Evolutionary conservation across 2,888 invertebrate species (phyloP), one percentile per base, ranked within the genome.

Genomic region (Gortyna flavago): DNA sequence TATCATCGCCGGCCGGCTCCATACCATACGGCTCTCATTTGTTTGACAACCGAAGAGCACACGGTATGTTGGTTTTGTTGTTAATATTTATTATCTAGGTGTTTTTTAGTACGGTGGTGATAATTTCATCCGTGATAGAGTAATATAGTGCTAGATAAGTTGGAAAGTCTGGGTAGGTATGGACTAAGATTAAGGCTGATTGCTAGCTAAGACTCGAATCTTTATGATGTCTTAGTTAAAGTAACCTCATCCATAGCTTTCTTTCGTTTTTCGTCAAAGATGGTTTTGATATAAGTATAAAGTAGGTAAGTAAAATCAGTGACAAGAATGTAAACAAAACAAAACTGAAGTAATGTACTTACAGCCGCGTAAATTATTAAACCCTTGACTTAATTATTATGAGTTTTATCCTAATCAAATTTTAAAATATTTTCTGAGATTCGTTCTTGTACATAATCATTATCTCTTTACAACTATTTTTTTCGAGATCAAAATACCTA

Each of bases 31-130:
- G 25, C 25, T 59, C 38, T 32, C 79, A 85, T 71, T 77, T 68
- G 81, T 74, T 59, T 57, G 41, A 35, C 85, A 67, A 70, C 66
- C 80, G 44, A 41, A 61, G 74, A 67, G 29, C 74, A 32, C 11
- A 44, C 54, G 79, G 79, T 79, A 79, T 74, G 81, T 81, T 66
- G 51, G 16, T 80, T 66, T 41, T 59, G 18, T 80, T 38, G 73
- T n/a, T n/a, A n/a, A n/a, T n/a, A n/a, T 48, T 79, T 64, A 62
- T 7, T 8, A 38, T 38, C 35, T 38, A 5, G 6, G 9, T 64
- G 71, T 71, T 64, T 16, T 59, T 48, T 9, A 62, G 29, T 7
- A n/a, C n/a, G 32, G 21, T 29, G 44, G 41, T 54, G 51, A 16
- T n/a, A 5, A 61, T 29, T 64, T 41, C 32, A 18, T 25, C 18